These are phyloP conservation scores for Trididemnum clinides DNA, from an alignment of 23 tunicate species.

Conservation along the genomic window DNA sequence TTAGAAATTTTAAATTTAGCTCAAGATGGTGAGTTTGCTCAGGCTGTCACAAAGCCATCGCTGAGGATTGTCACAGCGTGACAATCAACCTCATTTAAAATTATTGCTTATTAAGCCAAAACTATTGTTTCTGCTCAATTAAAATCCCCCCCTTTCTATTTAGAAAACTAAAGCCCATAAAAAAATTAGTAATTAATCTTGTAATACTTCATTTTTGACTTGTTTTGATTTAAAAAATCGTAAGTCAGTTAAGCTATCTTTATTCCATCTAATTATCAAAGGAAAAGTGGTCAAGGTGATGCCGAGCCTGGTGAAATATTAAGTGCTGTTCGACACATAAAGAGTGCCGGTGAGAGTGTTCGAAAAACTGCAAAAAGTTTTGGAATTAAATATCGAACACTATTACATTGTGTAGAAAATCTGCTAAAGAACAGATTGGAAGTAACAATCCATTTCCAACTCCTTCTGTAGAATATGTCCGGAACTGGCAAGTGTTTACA, in stretches of 20 bases:
- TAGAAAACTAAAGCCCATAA: no score
- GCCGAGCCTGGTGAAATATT: neutral
- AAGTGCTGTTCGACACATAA: neutral
- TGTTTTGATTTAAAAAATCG: neutral
- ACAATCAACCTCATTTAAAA: neutral
- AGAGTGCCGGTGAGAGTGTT: no score
- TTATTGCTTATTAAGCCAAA: neutral
- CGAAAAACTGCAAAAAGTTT: neutral
- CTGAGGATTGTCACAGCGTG: neutral
- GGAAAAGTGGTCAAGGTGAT: no score
- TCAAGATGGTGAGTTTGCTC: neutral
- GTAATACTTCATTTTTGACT: neutral
- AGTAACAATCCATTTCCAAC: neutral
- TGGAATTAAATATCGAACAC: neutral
- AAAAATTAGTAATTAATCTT: no score
- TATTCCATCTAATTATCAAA: no score
- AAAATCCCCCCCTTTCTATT: neutral
- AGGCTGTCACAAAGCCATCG: neutral
- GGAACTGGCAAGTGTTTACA: neutral
- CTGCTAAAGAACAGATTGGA: neutral
- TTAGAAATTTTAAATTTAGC: neutral
- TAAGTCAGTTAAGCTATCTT: neutral
- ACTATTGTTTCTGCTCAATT: neutral
- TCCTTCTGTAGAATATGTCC: neutral
- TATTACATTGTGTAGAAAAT: neutral